Conservation (phyloP, 2,888 invertebrate genomes). For the Tenthredo amoena region DNA sequence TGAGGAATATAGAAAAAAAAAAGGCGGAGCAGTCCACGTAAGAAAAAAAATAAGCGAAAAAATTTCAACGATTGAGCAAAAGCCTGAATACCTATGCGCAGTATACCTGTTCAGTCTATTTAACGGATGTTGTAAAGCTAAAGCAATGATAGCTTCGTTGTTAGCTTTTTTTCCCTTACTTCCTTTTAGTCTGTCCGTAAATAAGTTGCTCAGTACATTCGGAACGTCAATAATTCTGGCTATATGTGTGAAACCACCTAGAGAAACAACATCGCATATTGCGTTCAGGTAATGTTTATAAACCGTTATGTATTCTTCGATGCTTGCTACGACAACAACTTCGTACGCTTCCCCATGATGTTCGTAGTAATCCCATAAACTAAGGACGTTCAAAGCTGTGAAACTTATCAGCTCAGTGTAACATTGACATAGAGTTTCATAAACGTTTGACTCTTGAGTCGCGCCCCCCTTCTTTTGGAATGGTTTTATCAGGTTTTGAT, state of each 20-base stretch:
- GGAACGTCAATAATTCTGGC: slow-evolving; percentile 83
- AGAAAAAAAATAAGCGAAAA: neutral
- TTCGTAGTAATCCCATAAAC: slow-evolving; percentile 85
- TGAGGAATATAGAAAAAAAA: neutral
- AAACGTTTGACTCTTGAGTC: slow-evolving; percentile 81
- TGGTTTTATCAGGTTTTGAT: slow-evolving; percentile 83
- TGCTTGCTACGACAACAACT: slow-evolving; percentile 84
- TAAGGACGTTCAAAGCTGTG: slow-evolving; percentile 84
- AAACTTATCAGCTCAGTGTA: slow-evolving; percentile 86
- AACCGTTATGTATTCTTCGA: slow-evolving; percentile 86
- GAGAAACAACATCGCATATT: slow-evolving; percentile 86
- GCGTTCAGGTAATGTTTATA: slow-evolving; percentile 86
- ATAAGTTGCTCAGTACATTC: slow-evolving; percentile 80
- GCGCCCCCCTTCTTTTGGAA: slow-evolving; percentile 83
- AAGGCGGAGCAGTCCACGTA: neutral
- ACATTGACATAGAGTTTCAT: slow-evolving; percentile 84
- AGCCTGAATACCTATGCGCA: slow-evolving; percentile 39
- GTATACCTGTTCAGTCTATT: slow-evolving; percentile 79
- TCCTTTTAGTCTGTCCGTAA: slow-evolving; percentile 81
- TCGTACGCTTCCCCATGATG: slow-evolving; percentile 83
- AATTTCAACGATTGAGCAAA: slow-evolving; percentile 11
- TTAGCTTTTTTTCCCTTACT: slow-evolving; percentile 80
- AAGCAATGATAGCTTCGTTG: slow-evolving; percentile 81
- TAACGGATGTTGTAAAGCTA: slow-evolving; percentile 83
- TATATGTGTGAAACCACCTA: slow-evolving; percentile 85